Evolutionary conservation across 2,797 vertebrate genomes (phyloP), one percentile per base, ranked within the genome.

Genomic region (Danio jaintianensis): DNA sequence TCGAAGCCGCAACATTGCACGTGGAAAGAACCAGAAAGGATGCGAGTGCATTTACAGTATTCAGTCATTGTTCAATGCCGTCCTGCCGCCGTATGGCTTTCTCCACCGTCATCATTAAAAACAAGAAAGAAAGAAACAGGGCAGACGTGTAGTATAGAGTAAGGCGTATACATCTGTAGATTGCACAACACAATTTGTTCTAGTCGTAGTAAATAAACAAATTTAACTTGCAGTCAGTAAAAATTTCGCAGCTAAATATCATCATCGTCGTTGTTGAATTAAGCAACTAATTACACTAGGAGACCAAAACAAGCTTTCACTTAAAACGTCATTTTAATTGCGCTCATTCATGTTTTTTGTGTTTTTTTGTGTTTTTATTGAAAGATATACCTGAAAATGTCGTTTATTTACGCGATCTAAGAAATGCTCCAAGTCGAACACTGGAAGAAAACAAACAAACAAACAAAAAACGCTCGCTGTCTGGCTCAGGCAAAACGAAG

Each of bases 1-100:
- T 96, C 97, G 96, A 98, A 98, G 97, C 97, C 94, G 97, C 96
- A 95, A 98, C 97, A 99, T 98, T 98, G 97, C 97, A 99, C 97
- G 95, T 98, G 94, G 95, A 96, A 96, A 93, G 92, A 95, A 96
- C 95, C 93, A 93, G 93, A 88, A 96, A 96, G 90, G 96, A n/a
- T n/a, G n/a, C n/a, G n/a, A 97, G 96, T 97, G 96, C 96, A 96
- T 97, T 97, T 97, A 97, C 96, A 98, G 93, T 95, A 94, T 94
- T 93, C 93, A 89, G 91, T 95, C 93, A 91, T 93, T 93, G 90
- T 93, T 93, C 93, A 90, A 92, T 89, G 92, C 89, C 91, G 88
- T 87, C 88, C 89, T 86, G 78, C 70, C 76, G 81, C 85, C 86
- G 78, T 84, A 86, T 83, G 86, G 85, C 82, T 55, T 63, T 52